phyloP scores from a whole-genome alignment of 2,113 vertebrate species.

The Carettochelys insculpta region DNA sequence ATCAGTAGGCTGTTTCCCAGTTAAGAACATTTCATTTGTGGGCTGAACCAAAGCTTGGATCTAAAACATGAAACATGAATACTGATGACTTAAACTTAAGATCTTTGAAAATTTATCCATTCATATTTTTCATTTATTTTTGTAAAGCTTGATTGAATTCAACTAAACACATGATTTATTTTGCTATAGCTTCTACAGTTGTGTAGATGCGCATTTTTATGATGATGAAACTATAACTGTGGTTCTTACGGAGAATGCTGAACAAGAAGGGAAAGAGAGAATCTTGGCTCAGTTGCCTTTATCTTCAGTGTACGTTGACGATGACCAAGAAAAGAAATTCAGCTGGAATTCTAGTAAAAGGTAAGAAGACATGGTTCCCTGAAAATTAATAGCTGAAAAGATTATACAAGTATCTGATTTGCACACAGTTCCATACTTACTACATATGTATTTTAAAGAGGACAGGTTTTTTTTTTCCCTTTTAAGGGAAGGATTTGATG shows the following conservation, averaged over 20 bases:
- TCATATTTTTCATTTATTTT: background rate
- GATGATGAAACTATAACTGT: slow-evolving; percentile 93
- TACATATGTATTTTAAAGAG: background rate
- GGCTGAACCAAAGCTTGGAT: background rate
- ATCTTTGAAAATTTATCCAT: background rate
- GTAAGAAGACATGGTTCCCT: slow-evolving; percentile 58
- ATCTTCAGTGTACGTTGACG: slow-evolving; percentile 79
- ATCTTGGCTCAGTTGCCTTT: slow-evolving; percentile 91
- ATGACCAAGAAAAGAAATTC: slow-evolving; percentile 77
- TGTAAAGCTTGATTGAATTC: background rate
- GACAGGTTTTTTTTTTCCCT: background rate
- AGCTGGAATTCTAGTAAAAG: slow-evolving; percentile 81
- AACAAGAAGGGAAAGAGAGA: slow-evolving; percentile 82
- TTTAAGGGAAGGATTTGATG: background rate
- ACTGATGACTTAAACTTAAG: background rate
- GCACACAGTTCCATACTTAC: background rate
- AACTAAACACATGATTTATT: background rate
- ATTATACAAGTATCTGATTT: background rate
- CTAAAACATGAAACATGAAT: background rate
- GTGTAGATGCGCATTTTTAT: slow-evolving; percentile 94
- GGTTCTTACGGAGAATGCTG: slow-evolving; percentile 81
- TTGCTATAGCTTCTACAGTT: slow-evolving; percentile 79
- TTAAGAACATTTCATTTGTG: background rate
- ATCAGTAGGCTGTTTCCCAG: background rate
- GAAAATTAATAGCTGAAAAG: background rate